Conservation (phyloP, 2,888 invertebrate species). For the Eupelmus urozonus region DNA sequence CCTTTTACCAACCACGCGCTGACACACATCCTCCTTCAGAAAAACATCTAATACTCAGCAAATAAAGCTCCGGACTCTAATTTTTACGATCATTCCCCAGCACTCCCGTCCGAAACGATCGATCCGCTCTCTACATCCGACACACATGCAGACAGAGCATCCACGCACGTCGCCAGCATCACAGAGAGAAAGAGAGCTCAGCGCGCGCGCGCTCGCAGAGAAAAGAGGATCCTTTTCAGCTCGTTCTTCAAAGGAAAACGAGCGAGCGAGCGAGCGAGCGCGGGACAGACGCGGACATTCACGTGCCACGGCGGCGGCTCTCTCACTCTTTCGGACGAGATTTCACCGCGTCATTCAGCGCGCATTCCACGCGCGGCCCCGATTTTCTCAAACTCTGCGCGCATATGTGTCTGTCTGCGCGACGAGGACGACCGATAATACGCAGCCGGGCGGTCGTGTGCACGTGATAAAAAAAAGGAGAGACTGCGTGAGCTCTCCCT, state of each 20-base stretch:
- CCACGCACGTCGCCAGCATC: no score
- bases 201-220: neutral
- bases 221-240: constrained; percentile 46
- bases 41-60: no score
- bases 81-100: no score
- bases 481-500: constrained; percentile 13
- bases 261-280: neutral
- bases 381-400: constrained; percentile 25
- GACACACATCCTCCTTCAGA: no score
- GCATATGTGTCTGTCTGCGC: neutral
- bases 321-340: constrained; percentile 22
- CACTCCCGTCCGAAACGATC: no score
- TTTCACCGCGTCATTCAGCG: constrained; percentile 42
- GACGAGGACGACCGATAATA: neutral
- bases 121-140: no score
- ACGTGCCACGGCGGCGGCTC: constrained; percentile 8
- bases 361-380: constrained; percentile 24
- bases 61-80: no score
- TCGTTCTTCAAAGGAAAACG: constrained; percentile 30
- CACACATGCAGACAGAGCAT: no score
- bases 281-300: constrained; percentile 17
- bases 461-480: constrained; percentile 41
- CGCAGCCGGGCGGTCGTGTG: neutral
- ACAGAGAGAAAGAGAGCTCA: no score
- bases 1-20: no score